Percentiles rank a stretch among this genome's conserved stretches.
Evolutionary conservation across 2,113 vertebrate species (phyloP).

Genomic region (Hyla sarda): DNA sequence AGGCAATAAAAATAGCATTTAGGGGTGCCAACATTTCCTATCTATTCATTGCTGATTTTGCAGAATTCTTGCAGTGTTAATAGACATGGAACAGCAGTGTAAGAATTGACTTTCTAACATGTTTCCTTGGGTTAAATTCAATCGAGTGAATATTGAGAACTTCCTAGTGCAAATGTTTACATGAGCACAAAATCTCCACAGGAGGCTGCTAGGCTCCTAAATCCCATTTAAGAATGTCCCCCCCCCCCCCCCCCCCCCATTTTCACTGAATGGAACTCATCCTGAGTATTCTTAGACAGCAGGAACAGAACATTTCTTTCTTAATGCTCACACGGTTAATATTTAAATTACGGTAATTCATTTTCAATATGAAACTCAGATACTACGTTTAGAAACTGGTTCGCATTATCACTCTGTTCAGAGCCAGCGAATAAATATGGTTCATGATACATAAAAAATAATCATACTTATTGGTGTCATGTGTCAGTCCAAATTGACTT

Average conservation of each 20-base stretch:
- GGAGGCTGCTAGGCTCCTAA: not conserved
- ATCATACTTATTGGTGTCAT: not conserved
- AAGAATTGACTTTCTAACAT: not conserved
- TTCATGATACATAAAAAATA: not conserved
- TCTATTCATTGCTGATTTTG: not conserved
- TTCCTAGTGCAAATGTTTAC: slow-evolving; percentile 14
- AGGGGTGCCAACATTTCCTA: rapidly evolving
- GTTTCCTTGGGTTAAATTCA: slow-evolving; percentile 17
- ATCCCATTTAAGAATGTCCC: not conserved
- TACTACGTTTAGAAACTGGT: not conserved
- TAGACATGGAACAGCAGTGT: not conserved
- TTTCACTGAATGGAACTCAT: not conserved
- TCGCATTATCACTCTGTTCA: not conserved
- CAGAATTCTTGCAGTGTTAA: not conserved
- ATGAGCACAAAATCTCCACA: slow-evolving; percentile 15
- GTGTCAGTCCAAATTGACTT: not conserved
- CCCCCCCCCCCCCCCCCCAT: not conserved
- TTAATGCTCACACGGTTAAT: not conserved
- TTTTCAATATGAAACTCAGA: not conserved
- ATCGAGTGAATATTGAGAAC: slow-evolving; percentile 12
- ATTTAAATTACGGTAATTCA: not conserved
- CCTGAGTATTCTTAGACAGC: not conserved
- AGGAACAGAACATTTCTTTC: slow-evolving; percentile 17
- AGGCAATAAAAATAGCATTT: not conserved
- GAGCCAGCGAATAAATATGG: not conserved